Base-by-base conservation (phyloP, 2,113 vertebrate species). In the Onychostoma macrolepis region DNA sequence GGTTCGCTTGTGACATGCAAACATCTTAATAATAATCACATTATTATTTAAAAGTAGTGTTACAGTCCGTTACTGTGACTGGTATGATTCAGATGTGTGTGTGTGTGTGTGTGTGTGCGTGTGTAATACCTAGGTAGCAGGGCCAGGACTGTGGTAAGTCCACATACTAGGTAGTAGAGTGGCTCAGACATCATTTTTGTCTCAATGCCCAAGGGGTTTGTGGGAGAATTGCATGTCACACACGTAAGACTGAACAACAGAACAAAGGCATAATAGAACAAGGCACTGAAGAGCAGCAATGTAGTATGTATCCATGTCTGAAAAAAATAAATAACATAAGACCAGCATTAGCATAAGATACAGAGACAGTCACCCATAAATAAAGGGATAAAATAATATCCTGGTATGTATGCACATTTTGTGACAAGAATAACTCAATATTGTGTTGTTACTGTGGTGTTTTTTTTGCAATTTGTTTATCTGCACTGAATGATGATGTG, bases 291-390 rank as follows among this genome's bases (percentile, higher is more conserved):
- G 24, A 86, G 5, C 43, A 95, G 78, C 83, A 97, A 94, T 33
- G 90, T 43, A 21, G 87, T 0, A 85, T 99, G 96, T 83, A 99
- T 95, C 97, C 96, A 97, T 0, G 96, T 98, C 98, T 99, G 94
- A n/a, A 19, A 78, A n/a, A 24, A 45, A 88, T 63, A 76, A 28
- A 91, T 72, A 78, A 10, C 45, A 19, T 9, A 41, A 85, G 58
- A 30, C 2, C 4, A 83, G 4, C 5, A 45, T 84, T 56, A 87
- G 53, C 33, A 67, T 0, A 6, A 61, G 45, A 43, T 24, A 43
- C 50, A 41, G 12, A 65, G 2, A 38, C 15, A 15, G 24, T n/a
- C 11, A 24, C 33, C 26, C 61, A 67, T n/a, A 82, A 38, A 36
- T 43, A 83, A 67, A 65, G 13, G 43, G 7, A n/a, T 38, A 4